Percentiles rank a stretch among this genome's conserved stretches.
phyloP scores from a whole-genome alignment of 2,888 invertebrate species.

The Siphlonurus alternatus region DNA sequence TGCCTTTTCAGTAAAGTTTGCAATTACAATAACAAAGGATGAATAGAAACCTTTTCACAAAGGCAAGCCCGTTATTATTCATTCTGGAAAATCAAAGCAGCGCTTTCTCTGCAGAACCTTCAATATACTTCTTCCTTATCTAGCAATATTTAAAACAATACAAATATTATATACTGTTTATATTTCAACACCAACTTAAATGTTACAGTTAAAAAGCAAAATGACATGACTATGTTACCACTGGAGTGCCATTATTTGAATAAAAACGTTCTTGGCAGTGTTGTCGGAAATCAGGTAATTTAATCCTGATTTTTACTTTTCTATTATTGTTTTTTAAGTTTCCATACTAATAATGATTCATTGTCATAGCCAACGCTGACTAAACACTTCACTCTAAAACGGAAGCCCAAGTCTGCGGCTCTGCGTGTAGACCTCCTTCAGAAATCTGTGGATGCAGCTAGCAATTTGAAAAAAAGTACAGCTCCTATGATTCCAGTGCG shows the following conservation, averaged over 20 bases:
- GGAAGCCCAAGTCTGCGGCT: conserved; percentile 88
- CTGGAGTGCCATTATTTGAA: conserved; percentile 93
- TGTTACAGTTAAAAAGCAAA: conserved; percentile 59
- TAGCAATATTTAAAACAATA: no score
- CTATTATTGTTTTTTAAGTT: no score
- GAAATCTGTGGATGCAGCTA: conserved; percentile 79
- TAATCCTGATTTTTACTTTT: conserved; percentile 6
- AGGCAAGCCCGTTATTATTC: no score
- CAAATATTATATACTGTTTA: no score
- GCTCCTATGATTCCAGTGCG: conserved; percentile 79
- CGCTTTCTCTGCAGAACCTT: no score
- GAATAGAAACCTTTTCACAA: no score
- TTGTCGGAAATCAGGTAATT: conserved; percentile 40
- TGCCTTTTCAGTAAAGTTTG: no score
- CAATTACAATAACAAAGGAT: no score
- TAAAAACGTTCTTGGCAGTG: conserved; percentile 75
- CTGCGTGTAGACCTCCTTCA: conserved; percentile 76
- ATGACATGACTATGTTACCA: conserved; percentile 69
- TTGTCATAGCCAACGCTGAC: conserved; percentile 52
- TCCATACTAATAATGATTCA: no score
- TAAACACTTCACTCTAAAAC: conserved; percentile 84
- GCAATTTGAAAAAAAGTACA: conserved; percentile 71
- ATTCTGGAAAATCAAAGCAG: no score
- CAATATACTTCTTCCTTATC: no score
- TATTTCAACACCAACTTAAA: no score